phyloP scores from a whole-genome alignment of 2,888 invertebrate genomes.

The Choristoneura rosaceana region DNA sequence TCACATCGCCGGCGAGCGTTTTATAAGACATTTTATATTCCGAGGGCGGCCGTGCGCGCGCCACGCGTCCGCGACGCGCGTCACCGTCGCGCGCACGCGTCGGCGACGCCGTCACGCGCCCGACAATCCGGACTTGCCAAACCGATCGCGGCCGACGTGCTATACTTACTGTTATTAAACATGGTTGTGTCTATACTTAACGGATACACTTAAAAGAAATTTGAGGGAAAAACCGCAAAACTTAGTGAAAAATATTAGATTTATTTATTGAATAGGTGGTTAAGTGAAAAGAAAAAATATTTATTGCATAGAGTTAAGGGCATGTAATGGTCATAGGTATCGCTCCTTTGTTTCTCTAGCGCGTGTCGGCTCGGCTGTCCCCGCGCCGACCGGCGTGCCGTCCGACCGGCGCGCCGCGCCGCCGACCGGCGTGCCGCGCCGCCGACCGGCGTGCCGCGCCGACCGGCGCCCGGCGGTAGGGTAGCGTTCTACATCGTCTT shows the following conservation, averaged over 20 bases:
- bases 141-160: constrained; percentile 49
- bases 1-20: constrained; percentile 72
- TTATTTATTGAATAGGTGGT: constrained; percentile 74
- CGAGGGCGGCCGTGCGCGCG: constrained; percentile 57
- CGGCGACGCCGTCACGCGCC: constrained; percentile 9
- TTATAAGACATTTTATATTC: constrained; percentile 72
- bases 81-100: constrained; percentile 14
- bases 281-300: constrained; percentile 82
- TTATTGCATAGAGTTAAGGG: constrained; percentile 78
- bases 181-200: constrained; percentile 83
- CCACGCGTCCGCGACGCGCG: neutral
- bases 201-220: constrained; percentile 72
- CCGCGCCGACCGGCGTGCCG: neutral
- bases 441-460: neutral
- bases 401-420: neutral
- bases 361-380: neutral
- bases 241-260: constrained; percentile 75
- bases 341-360: constrained; percentile 30
- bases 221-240: constrained; percentile 68
- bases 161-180: constrained; percentile 75
- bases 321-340: constrained; percentile 67
- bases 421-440: neutral
- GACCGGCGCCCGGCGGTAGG: neutral
- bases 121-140: constrained; percentile 36
- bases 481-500: constrained; percentile 53